Conservation (phyloP, 2,797 vertebrate genomes). For the Iguana delicatissima region DNA sequence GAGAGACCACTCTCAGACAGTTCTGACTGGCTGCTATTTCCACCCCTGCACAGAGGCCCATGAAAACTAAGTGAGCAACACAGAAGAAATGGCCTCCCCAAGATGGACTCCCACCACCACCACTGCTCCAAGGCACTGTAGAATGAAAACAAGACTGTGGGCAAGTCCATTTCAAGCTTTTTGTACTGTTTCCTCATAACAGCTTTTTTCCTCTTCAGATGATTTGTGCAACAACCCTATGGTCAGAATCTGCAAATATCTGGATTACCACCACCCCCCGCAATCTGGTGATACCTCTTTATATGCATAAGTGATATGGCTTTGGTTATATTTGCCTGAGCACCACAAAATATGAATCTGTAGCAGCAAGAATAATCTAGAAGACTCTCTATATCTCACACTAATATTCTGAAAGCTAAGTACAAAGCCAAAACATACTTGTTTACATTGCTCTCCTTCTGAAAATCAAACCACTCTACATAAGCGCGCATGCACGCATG, state of each 20-base stretch:
- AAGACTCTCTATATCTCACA: conserved; percentile 53
- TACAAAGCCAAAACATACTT: conserved; percentile 45
- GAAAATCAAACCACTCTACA: conserved; percentile 26
- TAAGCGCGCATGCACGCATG: conserved; percentile 39
- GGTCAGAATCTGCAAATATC: no score
- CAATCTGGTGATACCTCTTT: no score
- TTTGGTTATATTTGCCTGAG: neutral
- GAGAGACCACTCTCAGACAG: no score
- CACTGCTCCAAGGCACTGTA: no score
- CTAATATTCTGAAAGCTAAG: conserved; percentile 46
- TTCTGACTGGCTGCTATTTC: no score
- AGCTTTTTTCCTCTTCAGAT: neutral
- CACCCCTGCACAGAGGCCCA: no score
- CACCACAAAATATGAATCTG: neutral
- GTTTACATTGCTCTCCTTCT: conserved; percentile 60
- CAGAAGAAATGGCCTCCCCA: no score
- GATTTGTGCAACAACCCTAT: neutral
- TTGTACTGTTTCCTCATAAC: neutral
- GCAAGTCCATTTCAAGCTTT: no score
- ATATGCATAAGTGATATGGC: neutral
- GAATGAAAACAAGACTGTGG: no score
- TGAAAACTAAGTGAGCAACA: no score
- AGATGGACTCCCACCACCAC: no score
- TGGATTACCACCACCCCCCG: neutral
- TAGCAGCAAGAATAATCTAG: neutral